Evolutionary conservation across 64 coral and sea anemone species (phyloP).

Genomic region (Catalaphyllia jardinei): DNA sequence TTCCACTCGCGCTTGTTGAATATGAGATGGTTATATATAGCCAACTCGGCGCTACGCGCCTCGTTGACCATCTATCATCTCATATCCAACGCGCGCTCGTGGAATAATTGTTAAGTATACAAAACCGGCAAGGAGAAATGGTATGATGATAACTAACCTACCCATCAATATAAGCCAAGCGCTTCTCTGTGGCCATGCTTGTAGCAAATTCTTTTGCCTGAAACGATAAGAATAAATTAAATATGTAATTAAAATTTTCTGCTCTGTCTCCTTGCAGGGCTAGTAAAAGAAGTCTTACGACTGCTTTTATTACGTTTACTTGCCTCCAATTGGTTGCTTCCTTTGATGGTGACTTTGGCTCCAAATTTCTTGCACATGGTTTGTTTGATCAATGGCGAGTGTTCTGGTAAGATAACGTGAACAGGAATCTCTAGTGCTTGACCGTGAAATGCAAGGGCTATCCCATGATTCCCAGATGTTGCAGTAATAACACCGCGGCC

Average conservation of each 20-base stretch:
- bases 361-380: slow-evolving; percentile 80
- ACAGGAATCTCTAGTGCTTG: slow-evolving; percentile 49
- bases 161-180: slow-evolving; percentile 89
- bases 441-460: slow-evolving; percentile 59
- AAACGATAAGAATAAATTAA: not conserved
- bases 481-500: slow-evolving; percentile 65
- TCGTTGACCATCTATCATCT: too few species aligned
- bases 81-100: too few species aligned
- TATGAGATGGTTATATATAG: too few species aligned
- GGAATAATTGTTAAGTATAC: too few species aligned
- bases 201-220: slow-evolving; percentile 81
- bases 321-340: slow-evolving; percentile 80
- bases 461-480: slow-evolving; percentile 64
- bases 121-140: not conserved
- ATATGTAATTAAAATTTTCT: too few species aligned
- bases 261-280: too few species aligned
- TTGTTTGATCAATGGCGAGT: slow-evolving; percentile 67
- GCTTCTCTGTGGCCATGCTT: slow-evolving; percentile 60
- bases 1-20: too few species aligned
- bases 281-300: too few species aligned
- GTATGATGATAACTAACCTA: not conserved
- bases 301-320: not conserved
- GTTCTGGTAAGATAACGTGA: slow-evolving; percentile 66
- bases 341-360: slow-evolving; percentile 70
- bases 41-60: too few species aligned